Percentiles rank a stretch among this genome's conserved stretches.
phyloP scores from a whole-genome alignment of 2,888 invertebrate species.

The Hedychridium roseum region DNA sequence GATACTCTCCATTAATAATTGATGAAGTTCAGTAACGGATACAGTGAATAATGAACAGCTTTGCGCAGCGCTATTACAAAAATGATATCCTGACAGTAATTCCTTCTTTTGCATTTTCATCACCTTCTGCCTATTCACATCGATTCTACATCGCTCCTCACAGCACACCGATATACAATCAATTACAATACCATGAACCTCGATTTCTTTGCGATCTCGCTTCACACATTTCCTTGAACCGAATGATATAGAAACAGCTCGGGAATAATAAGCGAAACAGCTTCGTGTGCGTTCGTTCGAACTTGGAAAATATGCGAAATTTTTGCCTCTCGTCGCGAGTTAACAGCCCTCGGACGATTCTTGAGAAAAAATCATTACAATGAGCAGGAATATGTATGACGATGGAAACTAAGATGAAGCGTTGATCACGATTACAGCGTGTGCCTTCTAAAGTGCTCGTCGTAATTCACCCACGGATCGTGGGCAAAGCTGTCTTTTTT shows the following conservation, averaged over 20 bases:
- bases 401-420: too few species aligned
- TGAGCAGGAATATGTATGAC: too few species aligned
- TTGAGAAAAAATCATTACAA: too few species aligned
- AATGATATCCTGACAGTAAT: constrained; percentile 16
- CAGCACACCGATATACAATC: constrained; percentile 6
- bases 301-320: too few species aligned
- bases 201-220: constrained; percentile 3
- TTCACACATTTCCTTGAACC: constrained; percentile 2
- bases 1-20: constrained; percentile 50
- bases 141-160: constrained; percentile 4
- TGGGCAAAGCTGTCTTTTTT: too few species aligned
- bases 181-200: neutral
- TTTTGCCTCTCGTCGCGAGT: too few species aligned
- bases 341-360: too few species aligned
- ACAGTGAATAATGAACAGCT: constrained; percentile 44
- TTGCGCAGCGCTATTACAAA: constrained; percentile 45
- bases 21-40: constrained; percentile 44
- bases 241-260: neutral
- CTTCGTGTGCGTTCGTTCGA: too few species aligned
- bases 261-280: too few species aligned
- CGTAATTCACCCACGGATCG: too few species aligned
- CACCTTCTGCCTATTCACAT: constrained; percentile 5
- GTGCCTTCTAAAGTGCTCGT: too few species aligned
- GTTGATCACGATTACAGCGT: too few species aligned
- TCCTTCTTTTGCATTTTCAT: neutral